These are phyloP conservation scores for Leptodactylus fallax DNA, from an alignment of 2,797 vertebrate genomes.

Conservation along the genomic window DNA sequence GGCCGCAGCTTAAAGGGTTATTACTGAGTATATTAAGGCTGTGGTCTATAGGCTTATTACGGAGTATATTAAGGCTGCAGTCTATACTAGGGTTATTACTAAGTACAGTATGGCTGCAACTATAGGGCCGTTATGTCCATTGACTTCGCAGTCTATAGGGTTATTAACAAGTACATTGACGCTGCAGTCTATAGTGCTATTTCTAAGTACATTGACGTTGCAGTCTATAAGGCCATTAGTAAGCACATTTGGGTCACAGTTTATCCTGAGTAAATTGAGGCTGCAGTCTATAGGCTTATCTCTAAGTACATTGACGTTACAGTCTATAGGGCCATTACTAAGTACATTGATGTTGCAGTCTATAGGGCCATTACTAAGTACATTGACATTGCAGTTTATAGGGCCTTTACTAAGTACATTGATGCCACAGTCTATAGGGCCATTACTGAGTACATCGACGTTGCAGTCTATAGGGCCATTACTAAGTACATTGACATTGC, in stretches of 20 bases:
- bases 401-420: too few relatives aligned
- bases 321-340: not conserved
- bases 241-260: not conserved
- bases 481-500: not conserved
- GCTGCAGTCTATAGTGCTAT: too few relatives aligned
- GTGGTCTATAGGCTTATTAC: too few relatives aligned
- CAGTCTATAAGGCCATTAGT: not conserved
- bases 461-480: too few relatives aligned
- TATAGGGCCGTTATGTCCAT: too few relatives aligned
- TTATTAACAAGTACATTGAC: not conserved
- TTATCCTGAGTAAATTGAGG: not conserved
- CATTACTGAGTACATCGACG: too few relatives aligned
- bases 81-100: too few relatives aligned
- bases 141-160: not conserved
- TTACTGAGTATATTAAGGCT: not conserved
- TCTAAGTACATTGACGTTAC: not conserved
- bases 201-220: not conserved
- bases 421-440: too few relatives aligned
- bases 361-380: not conserved
- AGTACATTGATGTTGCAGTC: not conserved
- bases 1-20: not conserved
- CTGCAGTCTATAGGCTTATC: not conserved
- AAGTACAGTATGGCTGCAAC: not conserved
- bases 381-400: too few relatives aligned
- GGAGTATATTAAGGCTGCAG: too few relatives aligned